Evolutionary conservation across 1,140 invertebrate genomes (phyloP).

Genomic region (Zeugodacus cucurbitae): DNA sequence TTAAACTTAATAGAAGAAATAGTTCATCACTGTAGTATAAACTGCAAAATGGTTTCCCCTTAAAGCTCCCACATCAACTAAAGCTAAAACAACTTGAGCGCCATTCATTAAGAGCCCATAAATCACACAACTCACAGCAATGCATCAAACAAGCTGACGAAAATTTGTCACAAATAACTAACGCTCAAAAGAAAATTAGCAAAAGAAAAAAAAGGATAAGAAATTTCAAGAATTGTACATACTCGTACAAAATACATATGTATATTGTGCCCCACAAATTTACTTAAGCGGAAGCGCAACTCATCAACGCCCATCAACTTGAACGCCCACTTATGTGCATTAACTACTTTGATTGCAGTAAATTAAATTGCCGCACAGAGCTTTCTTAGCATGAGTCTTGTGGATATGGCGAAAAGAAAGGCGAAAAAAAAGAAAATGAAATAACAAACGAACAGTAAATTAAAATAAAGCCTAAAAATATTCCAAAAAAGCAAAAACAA

Average conservation of each 20-base stretch:
- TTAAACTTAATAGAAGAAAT: too few relatives aligned
- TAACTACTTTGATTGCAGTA: slow-evolving; percentile 5
- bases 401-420: background rate
- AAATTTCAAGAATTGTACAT: background rate
- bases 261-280: background rate
- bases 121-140: background rate
- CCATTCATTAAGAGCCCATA: background rate
- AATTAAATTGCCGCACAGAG: background rate
- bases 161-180: background rate
- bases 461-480: background rate
- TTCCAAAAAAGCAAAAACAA: background rate
- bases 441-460: background rate
- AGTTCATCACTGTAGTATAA: too few relatives aligned
- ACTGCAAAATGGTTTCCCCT: too few relatives aligned
- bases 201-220: too few relatives aligned
- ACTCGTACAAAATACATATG: too few relatives aligned
- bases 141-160: background rate
- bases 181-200: background rate
- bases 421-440: background rate
- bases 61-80: too few relatives aligned
- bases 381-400: background rate
- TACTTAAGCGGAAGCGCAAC: slow-evolving; percentile 1
- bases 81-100: too few relatives aligned
- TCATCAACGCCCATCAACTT: slow-evolving; percentile 10
- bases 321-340: slow-evolving; percentile 4